These are phyloP conservation scores for Brachyistius frenatus DNA, from an alignment of 2,113 vertebrate species.

Conservation along the genomic window DNA sequence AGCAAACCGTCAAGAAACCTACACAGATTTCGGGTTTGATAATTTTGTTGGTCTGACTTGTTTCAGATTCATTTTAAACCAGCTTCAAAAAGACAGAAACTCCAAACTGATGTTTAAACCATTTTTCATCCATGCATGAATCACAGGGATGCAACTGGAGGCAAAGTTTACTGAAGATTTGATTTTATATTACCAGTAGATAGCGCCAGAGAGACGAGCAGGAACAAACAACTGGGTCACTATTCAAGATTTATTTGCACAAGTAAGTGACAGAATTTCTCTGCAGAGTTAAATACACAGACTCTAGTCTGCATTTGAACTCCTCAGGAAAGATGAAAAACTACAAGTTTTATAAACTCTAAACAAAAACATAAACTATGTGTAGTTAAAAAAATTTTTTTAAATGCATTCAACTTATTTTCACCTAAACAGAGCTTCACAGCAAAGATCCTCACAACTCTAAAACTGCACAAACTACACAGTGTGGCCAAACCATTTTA, in stretches of 20 bases:
- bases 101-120: neutral
- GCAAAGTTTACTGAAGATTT: neutral
- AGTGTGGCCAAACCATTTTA: neutral
- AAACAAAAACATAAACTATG: neutral
- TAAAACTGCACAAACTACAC: neutral
- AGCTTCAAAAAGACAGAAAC: neutral
- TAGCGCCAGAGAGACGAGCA: neutral
- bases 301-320: no score
- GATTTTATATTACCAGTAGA: slow-evolving; percentile 12
- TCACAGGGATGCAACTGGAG: no score
- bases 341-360: neutral
- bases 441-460: neutral
- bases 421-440: neutral
- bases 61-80: rapidly evolving
- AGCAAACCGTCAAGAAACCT: neutral
- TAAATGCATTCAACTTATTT: no score
- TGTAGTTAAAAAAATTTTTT: no score
- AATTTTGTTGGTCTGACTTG: neutral
- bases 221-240: neutral
- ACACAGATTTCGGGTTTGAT: neutral
- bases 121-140: no score
- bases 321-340: no score
- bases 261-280: no score
- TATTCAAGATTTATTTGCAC: neutral
- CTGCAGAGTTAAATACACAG: no score